Conservation (phyloP, 2,113 vertebrate genomes). For the Sciurus niger region DNA sequence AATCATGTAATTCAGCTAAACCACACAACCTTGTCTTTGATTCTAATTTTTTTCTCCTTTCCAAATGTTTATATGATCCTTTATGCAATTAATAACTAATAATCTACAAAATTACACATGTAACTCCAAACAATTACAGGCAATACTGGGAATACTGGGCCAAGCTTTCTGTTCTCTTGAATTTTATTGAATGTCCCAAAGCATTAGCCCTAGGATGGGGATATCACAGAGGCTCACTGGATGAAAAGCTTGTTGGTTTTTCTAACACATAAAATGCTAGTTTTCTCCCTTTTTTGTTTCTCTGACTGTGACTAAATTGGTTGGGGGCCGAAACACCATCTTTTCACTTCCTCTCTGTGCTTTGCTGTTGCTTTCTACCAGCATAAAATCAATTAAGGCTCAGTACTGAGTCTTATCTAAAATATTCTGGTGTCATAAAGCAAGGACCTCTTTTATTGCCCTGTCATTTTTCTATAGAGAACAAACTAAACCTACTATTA, state of each 20-base stretch:
- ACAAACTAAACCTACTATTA: constrained; percentile 71
- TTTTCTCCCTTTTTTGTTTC: constrained; percentile 41
- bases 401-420: constrained; percentile 79
- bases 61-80: neutral
- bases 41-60: constrained; percentile 41
- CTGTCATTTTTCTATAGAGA: constrained; percentile 72
- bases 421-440: constrained; percentile 77
- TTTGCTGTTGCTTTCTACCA: constrained; percentile 10
- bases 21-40: neutral
- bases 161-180: neutral
- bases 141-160: neutral
- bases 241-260: constrained; percentile 34
- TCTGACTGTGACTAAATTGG: constrained; percentile 21
- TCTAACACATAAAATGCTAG: constrained; percentile 13
- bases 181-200: constrained; percentile 42
- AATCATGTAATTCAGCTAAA: neutral
- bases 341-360: neutral
- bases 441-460: constrained; percentile 72
- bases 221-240: neutral
- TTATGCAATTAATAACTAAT: neutral
- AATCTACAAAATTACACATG: neutral
- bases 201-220: neutral
- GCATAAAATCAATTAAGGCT: constrained; percentile 78
- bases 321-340: neutral
- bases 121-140: neutral